Evolutionary conservation across 2,113 vertebrate genomes (phyloP).

Genomic region (Dicentrarchus labrax): DNA sequence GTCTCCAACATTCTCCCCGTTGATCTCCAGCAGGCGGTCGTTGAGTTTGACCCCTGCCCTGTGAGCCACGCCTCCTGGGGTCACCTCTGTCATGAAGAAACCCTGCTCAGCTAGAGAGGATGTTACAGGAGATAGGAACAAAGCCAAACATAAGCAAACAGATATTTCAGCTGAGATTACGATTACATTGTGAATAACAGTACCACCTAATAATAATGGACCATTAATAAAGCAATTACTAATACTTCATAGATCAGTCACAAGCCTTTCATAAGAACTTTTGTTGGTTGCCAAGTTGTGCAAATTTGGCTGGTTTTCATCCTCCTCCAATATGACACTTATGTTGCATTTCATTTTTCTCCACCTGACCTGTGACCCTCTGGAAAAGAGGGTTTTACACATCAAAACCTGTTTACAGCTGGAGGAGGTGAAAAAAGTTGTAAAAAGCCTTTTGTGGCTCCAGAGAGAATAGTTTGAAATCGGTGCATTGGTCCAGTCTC

Average conservation of each 20-base stretch:
- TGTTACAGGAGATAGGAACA: background rate
- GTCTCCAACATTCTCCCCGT: constrained; percentile 89
- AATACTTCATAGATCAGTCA: background rate
- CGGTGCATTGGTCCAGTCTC: too few relatives aligned
- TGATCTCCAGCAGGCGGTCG: constrained; percentile 92
- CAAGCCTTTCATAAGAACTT: background rate
- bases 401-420: too few relatives aligned
- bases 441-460: too few relatives aligned
- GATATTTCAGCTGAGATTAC: background rate
- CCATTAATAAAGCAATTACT: background rate
- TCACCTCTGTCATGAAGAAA: constrained; percentile 87
- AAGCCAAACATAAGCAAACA: background rate
- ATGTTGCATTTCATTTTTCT: background rate
- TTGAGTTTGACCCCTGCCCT: constrained; percentile 88
- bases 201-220: background rate
- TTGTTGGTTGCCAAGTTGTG: background rate
- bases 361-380: too few relatives aligned
- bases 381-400: too few relatives aligned
- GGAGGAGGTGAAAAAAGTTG: too few relatives aligned
- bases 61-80: constrained; percentile 84
- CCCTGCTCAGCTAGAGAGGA: constrained; percentile 84
- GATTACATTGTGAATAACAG: too few relatives aligned
- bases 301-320: background rate
- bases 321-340: too few relatives aligned
- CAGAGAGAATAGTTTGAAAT: too few relatives aligned